A percentile compares a stretch with the other conserved stretches of the same genome.
phyloP scores from a whole-genome alignment of 2,888 invertebrate species.

The Amiota minor region DNA sequence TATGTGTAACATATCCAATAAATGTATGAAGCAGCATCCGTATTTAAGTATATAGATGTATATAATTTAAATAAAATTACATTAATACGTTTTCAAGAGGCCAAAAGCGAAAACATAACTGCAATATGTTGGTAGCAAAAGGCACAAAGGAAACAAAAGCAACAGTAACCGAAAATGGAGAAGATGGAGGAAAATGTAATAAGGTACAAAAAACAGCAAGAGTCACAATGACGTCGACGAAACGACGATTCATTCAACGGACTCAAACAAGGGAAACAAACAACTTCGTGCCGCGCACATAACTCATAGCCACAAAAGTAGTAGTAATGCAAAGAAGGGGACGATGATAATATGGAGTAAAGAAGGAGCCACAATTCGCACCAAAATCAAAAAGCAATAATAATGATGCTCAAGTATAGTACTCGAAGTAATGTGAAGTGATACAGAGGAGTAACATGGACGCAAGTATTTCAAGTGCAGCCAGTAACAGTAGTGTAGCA shows the following conservation, averaged over 20 bases:
- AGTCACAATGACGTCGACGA: background rate
- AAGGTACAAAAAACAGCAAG: constrained; percentile 22
- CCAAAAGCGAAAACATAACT: constrained; percentile 33
- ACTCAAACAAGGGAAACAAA: constrained; percentile 45
- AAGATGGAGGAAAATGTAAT: too few species aligned
- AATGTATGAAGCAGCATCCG: too few species aligned
- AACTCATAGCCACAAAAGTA: constrained; percentile 47
- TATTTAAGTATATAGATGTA: constrained; percentile 54
- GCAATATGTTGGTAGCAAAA: constrained; percentile 41
- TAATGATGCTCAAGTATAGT: constrained; percentile 54
- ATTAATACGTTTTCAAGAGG: constrained; percentile 57
- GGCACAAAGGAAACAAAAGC: background rate
- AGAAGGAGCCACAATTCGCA: constrained; percentile 45
- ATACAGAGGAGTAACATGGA: constrained; percentile 19
- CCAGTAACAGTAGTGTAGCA: constrained; percentile 46
- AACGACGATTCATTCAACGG: constrained; percentile 21
- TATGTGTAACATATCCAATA: too few species aligned
- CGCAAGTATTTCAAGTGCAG: constrained; percentile 30
- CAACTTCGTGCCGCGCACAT: constrained; percentile 43
- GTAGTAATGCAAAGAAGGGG: too few species aligned
- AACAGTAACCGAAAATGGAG: constrained; percentile 18
- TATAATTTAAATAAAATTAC: constrained; percentile 65
- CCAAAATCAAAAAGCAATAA: constrained; percentile 63
- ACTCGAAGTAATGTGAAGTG: background rate
- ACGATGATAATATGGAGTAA: too few species aligned